Evolutionary conservation across 2,113 vertebrate genomes (phyloP).

Genomic region (Corapipo altera): DNA sequence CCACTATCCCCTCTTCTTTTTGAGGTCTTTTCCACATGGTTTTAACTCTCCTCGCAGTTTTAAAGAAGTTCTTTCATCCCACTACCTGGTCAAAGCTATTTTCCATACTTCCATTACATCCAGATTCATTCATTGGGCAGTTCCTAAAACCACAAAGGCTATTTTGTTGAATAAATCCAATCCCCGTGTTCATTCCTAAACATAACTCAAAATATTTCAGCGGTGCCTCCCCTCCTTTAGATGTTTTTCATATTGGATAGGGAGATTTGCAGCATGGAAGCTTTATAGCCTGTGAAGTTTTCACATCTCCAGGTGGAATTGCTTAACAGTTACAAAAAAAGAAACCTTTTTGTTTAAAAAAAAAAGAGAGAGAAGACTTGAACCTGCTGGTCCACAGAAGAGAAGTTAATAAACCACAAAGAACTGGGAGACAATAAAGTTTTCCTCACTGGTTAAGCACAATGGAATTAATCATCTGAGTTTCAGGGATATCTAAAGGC

Average conservation of each 20-base stretch:
- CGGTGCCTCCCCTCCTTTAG: not conserved
- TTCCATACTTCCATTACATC: not conserved
- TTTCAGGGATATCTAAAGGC: not conserved
- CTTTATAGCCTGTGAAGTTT: slow-evolving; percentile 58
- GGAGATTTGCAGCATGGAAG: slow-evolving; percentile 52
- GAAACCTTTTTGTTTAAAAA: not conserved
- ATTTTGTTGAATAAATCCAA: slow-evolving; percentile 1
- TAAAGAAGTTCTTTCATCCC: not conserved
- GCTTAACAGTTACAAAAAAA: slow-evolving; percentile 34
- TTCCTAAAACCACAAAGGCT: not conserved
- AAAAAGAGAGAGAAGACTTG: not conserved
- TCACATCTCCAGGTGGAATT: slow-evolving; percentile 57
- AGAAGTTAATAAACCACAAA: slow-evolving; percentile 3
- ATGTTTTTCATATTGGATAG: slow-evolving; percentile 40
- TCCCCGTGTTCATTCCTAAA: slow-evolving; percentile 3
- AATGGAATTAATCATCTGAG: not conserved
- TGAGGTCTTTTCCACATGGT: not conserved
- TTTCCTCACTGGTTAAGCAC: not conserved
- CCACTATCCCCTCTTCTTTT: not conserved
- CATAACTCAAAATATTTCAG: slow-evolving; percentile 4
- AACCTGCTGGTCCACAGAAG: not conserved
- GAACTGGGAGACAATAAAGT: not conserved
- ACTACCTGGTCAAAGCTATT: not conserved
- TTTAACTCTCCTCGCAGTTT: not conserved
- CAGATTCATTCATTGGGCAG: not conserved